phyloP scores from a whole-genome alignment of 2,113 vertebrate genomes.

The Microcebus murinus region DNA sequence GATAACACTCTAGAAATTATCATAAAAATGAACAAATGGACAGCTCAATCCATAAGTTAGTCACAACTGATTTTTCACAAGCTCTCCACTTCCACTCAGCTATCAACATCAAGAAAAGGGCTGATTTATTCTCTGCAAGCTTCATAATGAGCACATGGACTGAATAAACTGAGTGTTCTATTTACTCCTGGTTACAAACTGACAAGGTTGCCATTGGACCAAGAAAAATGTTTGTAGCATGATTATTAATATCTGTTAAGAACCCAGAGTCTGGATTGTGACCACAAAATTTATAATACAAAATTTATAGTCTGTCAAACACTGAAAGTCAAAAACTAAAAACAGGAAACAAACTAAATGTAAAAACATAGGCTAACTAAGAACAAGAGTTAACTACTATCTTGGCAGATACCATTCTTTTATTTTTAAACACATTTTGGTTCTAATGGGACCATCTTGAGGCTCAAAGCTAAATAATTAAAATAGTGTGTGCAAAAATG shows the following conservation, averaged over 20 bases:
- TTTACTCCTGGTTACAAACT: conserved; percentile 67
- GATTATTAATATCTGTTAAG: conserved; percentile 77
- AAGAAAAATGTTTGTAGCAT: conserved; percentile 74
- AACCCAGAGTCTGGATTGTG: conserved; percentile 58
- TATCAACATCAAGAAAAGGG: conserved; percentile 43
- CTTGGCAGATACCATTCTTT: neutral
- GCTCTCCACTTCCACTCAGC: neutral
- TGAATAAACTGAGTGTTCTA: conserved; percentile 56
- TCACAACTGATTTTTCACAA: conserved; percentile 16
- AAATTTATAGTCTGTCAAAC: conserved; percentile 78
- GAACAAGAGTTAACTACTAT: neutral
- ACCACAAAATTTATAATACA: conserved; percentile 74
- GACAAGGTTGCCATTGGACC: conserved; percentile 63
- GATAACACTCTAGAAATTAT: neutral
- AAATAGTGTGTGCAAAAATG: neutral
- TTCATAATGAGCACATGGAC: conserved; percentile 47
- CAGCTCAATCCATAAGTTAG: neutral
- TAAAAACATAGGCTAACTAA: conserved; percentile 40
- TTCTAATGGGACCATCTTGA: neutral
- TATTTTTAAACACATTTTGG: conserved; percentile 6
- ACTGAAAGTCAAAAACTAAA: conserved; percentile 69
- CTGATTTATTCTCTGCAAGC: conserved; percentile 52
- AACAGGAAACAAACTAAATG: conserved; percentile 47
- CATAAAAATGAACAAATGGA: conserved; percentile 21
- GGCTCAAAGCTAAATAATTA: conserved; percentile 8